Evolutionary conservation across 2,888 invertebrate genomes (phyloP).

Genomic region (Spodoptera littoralis): DNA sequence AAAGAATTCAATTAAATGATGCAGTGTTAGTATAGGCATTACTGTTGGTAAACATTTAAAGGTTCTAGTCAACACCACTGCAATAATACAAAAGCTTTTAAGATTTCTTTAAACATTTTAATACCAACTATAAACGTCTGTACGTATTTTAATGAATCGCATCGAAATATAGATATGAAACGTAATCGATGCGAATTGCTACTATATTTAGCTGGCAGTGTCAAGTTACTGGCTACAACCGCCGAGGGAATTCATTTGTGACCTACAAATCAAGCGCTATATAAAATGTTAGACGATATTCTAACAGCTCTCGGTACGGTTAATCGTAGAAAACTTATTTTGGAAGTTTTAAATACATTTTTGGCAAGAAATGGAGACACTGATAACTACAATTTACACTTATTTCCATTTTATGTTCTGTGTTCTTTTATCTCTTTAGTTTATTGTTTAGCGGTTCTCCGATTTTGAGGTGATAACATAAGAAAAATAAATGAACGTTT

Average conservation of each 20-base stretch:
- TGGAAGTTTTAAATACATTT: background rate
- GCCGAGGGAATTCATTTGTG: slow-evolving; percentile 59
- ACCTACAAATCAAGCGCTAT: slow-evolving; percentile 57
- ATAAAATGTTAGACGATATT: slow-evolving; percentile 53
- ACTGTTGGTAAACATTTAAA: no score
- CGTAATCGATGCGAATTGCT: slow-evolving; percentile 57
- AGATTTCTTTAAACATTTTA: background rate
- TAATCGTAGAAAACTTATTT: background rate
- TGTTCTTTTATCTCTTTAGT: no score
- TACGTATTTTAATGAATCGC: slow-evolving; percentile 23
- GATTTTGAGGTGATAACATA: no score
- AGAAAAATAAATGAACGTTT: no score
- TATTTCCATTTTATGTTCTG: background rate
- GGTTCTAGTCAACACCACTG: background rate
- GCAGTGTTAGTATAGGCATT: no score
- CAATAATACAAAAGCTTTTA: background rate
- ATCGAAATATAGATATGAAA: slow-evolving; percentile 53
- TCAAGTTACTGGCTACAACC: slow-evolving; percentile 63
- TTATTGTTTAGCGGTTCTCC: no score
- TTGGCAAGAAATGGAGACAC: background rate
- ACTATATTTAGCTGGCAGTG: slow-evolving; percentile 62
- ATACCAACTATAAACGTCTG: background rate
- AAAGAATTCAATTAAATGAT: no score
- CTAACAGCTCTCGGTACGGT: slow-evolving; percentile 1
- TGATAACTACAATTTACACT: background rate